Conservation (phyloP, 2,888 invertebrate species). For the Drosophila basisetae region DNA sequence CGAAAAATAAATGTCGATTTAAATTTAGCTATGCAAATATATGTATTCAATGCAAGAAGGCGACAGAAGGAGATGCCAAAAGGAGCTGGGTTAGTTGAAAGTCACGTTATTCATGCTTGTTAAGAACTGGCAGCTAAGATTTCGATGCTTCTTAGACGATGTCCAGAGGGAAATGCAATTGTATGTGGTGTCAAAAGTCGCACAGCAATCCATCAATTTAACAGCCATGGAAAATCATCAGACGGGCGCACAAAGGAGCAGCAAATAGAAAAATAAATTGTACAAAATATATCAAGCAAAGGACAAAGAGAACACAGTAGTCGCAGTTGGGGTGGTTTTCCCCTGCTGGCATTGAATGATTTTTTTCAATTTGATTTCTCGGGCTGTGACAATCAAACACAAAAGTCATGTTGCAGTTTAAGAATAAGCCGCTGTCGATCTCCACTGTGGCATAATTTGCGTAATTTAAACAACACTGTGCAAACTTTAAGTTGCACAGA, state of each 20-base stretch:
- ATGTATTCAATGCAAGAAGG: neutral
- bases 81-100: conserved; percentile 33
- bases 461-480: conserved; percentile 66
- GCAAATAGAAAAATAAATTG: conserved; percentile 65
- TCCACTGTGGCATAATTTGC: conserved; percentile 75
- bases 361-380: conserved; percentile 49
- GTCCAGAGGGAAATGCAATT: conserved; percentile 53
- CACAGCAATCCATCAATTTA: conserved; percentile 84
- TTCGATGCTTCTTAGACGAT: conserved; percentile 5
- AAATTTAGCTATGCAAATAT: conserved; percentile 18
- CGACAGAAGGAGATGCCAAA: conserved; percentile 5
- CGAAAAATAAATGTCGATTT: conserved; percentile 39
- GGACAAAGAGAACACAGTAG: conserved; percentile 54
- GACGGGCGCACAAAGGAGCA: conserved; percentile 46
- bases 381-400: conserved; percentile 51
- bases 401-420: conserved; percentile 39
- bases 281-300: conserved; percentile 61
- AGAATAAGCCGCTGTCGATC: conserved; percentile 15
- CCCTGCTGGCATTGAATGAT: conserved; percentile 38
- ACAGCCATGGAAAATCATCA: conserved; percentile 73
- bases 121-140: conserved; percentile 50
- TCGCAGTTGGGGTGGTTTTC: conserved; percentile 52
- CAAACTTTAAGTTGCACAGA: conserved; percentile 67
- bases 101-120: conserved; percentile 59
- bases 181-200: conserved; percentile 82